phyloP scores from a whole-genome alignment of 2,113 vertebrate species.

The Oryzias woworae region DNA sequence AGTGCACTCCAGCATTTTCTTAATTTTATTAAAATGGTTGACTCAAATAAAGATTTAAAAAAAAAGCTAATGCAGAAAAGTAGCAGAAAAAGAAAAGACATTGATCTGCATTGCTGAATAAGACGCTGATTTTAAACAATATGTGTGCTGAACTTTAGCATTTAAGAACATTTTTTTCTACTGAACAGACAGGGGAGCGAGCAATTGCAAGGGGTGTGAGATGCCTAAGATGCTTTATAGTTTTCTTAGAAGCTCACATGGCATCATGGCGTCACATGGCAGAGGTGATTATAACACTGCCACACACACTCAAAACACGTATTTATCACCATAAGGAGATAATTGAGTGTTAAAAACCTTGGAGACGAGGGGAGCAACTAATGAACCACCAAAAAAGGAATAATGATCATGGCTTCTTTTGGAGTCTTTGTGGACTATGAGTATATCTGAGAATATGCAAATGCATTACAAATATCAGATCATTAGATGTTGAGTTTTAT shows the following conservation, averaged over 20 bases:
- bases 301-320: constrained; percentile 41
- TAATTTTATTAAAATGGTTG: too few relatives aligned
- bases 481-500: too few relatives aligned
- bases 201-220: constrained; percentile 4
- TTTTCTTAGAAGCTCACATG: constrained; percentile 32
- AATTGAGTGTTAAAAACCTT: constrained; percentile 68
- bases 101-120: too few relatives aligned
- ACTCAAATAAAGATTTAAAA: too few relatives aligned
- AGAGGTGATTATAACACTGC: constrained; percentile 59
- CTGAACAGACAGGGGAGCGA: too few relatives aligned
- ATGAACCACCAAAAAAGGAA: constrained; percentile 39
- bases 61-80: too few relatives aligned
- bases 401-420: constrained; percentile 50
- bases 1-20: too few relatives aligned
- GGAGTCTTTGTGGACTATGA: constrained; percentile 23
- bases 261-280: constrained; percentile 23
- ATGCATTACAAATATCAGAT: too few relatives aligned
- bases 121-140: constrained; percentile 11
- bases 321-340: constrained; percentile 69
- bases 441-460: constrained; percentile 27
- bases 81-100: too few relatives aligned
- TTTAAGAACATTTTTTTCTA: constrained; percentile 1
- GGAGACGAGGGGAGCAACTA: constrained; percentile 44
- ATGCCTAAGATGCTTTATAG: constrained; percentile 27
- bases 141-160: neutral